A percentile compares a stretch with the other conserved stretches of the same genome.
Evolutionary conservation across 2,888 invertebrate genomes (phyloP).

Genomic region (Catocala fraxini): DNA sequence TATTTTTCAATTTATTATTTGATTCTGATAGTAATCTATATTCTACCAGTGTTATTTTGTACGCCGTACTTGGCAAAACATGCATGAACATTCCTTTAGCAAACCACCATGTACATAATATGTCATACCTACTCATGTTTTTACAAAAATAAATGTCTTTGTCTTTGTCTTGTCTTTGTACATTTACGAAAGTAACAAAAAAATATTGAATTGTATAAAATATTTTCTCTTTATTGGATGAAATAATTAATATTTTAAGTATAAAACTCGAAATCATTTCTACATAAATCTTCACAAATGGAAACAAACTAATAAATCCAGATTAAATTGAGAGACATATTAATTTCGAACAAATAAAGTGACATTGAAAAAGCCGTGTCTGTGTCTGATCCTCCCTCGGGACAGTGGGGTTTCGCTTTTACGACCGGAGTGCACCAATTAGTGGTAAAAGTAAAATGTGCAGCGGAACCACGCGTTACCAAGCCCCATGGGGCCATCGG

Average conservation of each 20-base stretch:
- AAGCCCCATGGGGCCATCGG: constrained; percentile 62
- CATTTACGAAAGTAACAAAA: no score
- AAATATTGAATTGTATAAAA: no score
- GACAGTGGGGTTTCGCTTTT: constrained; percentile 71
- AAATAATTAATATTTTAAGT: neutral
- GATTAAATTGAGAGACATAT: constrained; percentile 47
- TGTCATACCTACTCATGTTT: no score
- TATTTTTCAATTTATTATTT: no score
- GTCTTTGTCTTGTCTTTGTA: no score
- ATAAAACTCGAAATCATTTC: neutral
- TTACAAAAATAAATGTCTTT: no score
- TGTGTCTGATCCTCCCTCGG: constrained; percentile 67
- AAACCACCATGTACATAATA: no score
- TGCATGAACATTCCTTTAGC: no score
- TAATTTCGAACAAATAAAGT: constrained; percentile 75
- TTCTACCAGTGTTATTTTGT: no score
- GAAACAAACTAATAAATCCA: constrained; percentile 44
- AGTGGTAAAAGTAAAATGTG: constrained; percentile 85
- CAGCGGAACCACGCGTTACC: constrained; percentile 83
- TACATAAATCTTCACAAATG: neutral
- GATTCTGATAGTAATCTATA: no score
- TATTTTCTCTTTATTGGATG: neutral
- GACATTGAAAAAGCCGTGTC: constrained; percentile 79
- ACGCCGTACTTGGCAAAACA: no score
- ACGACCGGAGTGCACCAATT: constrained; percentile 84